Evolutionary conservation across 1,140 invertebrate genomes (phyloP).

Genomic region (Meloidogyne floridensis): DNA sequence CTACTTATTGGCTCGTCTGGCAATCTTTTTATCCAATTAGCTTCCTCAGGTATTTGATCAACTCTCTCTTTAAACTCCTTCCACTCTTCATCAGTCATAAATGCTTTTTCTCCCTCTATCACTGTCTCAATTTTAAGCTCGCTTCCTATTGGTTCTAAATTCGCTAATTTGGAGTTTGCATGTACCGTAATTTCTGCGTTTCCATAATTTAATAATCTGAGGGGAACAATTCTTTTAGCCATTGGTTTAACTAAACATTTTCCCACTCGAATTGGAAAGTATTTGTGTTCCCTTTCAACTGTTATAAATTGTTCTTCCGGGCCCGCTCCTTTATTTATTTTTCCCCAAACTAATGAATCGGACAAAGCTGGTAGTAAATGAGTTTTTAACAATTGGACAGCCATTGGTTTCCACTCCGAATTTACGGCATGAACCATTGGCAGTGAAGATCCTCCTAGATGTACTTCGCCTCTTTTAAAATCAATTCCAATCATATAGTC

Average conservation of each 20-base stretch:
- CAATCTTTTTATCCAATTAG: not conserved
- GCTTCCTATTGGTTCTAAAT: not conserved
- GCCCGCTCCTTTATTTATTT: constrained; percentile 5
- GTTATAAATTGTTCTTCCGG: not conserved
- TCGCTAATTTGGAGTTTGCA: not conserved
- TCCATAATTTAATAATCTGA: constrained; percentile 9
- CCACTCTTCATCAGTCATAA: not conserved
- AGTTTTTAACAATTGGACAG: not conserved
- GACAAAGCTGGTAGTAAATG: constrained; percentile 13
- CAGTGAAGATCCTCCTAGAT: not conserved
- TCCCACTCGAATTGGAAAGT: not conserved
- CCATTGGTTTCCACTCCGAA: not conserved
- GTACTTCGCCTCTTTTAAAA: not conserved
- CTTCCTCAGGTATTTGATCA: not conserved
- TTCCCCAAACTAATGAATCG: not conserved
- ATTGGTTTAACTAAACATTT: not conserved
- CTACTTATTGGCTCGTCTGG: too few species aligned
- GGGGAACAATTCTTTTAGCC: not conserved
- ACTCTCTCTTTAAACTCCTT: not conserved
- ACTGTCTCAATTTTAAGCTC: not conserved
- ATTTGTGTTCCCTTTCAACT: not conserved
- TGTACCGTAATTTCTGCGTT: not conserved
- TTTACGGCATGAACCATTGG: not conserved
- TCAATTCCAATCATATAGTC: not conserved
- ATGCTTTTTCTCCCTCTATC: not conserved